These are phyloP conservation scores for Myanophis thanlyinensis DNA, from an alignment of 2,113 vertebrate genomes.

Conservation along the genomic window DNA sequence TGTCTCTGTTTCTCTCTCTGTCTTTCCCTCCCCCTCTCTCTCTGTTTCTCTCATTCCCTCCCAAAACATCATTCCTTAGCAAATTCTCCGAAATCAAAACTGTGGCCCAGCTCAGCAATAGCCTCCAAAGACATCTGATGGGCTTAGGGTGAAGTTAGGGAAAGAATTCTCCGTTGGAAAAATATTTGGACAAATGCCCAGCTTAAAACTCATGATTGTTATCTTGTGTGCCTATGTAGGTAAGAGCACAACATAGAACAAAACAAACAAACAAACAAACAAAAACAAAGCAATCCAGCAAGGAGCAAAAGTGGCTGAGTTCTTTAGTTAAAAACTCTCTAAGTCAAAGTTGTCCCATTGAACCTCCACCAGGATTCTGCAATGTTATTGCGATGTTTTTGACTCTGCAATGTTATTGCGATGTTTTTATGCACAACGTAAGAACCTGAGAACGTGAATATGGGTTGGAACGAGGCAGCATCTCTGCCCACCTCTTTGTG, in stretches of 20 bases:
- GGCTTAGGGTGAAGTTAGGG: not conserved
- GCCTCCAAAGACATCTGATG: constrained; percentile 23
- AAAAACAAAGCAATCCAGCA: too few relatives aligned
- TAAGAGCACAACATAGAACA: not conserved
- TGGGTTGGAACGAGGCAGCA: constrained; percentile 23
- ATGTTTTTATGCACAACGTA: constrained; percentile 29
- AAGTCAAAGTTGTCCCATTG: not conserved
- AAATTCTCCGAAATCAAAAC: constrained; percentile 53
- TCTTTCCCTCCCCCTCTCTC: too few relatives aligned
- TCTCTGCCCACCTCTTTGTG: constrained; percentile 54
- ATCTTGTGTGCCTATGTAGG: constrained; percentile 18
- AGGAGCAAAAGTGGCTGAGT: not conserved
- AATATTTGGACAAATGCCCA: not conserved
- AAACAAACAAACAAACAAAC: not conserved
- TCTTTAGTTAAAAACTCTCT: not conserved
- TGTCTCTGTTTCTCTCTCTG: too few relatives aligned
- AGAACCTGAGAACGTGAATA: constrained; percentile 24
- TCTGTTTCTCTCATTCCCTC: too few relatives aligned
- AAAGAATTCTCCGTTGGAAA: constrained; percentile 23
- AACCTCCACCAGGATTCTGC: not conserved
- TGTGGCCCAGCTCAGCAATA: constrained; percentile 17
- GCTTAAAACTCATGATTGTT: constrained; percentile 8
- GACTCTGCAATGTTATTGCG: constrained; percentile 24
- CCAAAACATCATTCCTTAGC: constrained; percentile 34
- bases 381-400: constrained; percentile 23